phyloP scores from a whole-genome alignment of 2,888 invertebrate genomes.

The Phytoseiulus persimilis region DNA sequence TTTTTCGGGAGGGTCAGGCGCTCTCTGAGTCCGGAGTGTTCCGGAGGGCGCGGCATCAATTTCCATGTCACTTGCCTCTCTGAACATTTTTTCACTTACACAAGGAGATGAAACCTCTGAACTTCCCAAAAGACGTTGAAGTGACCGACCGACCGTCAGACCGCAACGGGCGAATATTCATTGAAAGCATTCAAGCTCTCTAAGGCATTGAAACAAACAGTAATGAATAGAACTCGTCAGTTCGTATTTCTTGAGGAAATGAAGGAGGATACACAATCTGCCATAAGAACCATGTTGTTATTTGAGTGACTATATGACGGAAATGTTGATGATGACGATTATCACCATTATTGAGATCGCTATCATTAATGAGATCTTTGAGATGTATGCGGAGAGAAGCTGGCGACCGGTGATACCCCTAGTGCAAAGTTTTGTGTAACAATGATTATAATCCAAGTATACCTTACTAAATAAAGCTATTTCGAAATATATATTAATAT shows the following conservation, averaged over 20 bases:
- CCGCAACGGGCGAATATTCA: neutral
- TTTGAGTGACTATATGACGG: neutral
- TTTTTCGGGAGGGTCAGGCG: neutral
- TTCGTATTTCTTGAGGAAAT: neutral
- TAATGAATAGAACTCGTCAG: neutral
- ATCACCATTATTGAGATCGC: neutral
- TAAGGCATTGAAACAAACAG: neutral
- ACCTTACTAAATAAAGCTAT: neutral
- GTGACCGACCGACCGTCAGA: neutral
- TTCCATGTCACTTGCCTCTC: neutral
- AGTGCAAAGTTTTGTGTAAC: constrained; percentile 39
- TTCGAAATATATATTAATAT: constrained; percentile 31
- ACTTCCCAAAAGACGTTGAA: neutral
- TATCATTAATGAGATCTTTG: constrained; percentile 7
- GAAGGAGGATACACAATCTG: neutral
- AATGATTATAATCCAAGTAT: constrained; percentile 27
- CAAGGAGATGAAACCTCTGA: neutral
- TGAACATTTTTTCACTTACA: neutral
- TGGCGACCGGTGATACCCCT: constrained; percentile 34
- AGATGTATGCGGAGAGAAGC: constrained; percentile 11
- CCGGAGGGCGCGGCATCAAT: neutral
- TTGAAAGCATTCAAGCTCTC: neutral
- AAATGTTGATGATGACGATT: neutral
- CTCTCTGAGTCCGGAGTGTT: neutral
- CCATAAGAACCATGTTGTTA: neutral